Percentiles rank a stretch among this genome's conserved stretches.
Evolutionary conservation across 2,888 invertebrate genomes (phyloP).

Genomic region (Adela reaumurella): DNA sequence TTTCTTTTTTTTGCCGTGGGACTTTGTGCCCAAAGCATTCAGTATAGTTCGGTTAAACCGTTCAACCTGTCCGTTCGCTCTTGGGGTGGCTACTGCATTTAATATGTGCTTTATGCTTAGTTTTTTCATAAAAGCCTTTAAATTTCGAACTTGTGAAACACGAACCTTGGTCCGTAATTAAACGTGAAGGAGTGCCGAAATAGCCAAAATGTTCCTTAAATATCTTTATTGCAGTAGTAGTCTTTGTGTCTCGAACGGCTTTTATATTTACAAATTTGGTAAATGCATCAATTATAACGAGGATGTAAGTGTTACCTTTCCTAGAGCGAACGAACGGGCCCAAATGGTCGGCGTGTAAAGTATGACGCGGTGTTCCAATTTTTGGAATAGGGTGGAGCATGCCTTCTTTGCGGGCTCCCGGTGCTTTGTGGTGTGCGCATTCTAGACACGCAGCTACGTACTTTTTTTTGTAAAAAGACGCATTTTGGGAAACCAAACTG

Average conservation of each 20-base stretch:
- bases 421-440: constrained; percentile 13
- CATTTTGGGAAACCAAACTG: constrained; percentile 17
- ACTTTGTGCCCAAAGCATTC: constrained; percentile 13
- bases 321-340: constrained; percentile 11
- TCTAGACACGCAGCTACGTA: constrained; percentile 13
- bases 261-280: constrained; percentile 8
- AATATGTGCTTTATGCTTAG: constrained; percentile 10
- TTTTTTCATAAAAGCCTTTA: background rate
- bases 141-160: constrained; percentile 9
- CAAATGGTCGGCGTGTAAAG: constrained; percentile 9
- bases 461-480: constrained; percentile 12
- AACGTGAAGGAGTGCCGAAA: constrained; percentile 5
- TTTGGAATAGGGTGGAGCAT: constrained; percentile 9
- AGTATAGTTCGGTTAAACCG: constrained; percentile 19
- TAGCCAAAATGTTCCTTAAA: background rate
- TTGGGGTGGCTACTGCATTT: constrained; percentile 10
- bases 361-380: constrained; percentile 4
- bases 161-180: constrained; percentile 10
- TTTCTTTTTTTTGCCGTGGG: background rate
- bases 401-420: constrained; percentile 5
- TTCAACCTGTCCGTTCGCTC: constrained; percentile 19
- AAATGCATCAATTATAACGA: constrained; percentile 11
- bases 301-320: constrained; percentile 11
- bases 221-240: constrained; percentile 5
- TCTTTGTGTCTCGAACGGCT: constrained; percentile 6